phyloP scores from a whole-genome alignment of 2,888 invertebrate species.

The Drosophila seclusa region DNA sequence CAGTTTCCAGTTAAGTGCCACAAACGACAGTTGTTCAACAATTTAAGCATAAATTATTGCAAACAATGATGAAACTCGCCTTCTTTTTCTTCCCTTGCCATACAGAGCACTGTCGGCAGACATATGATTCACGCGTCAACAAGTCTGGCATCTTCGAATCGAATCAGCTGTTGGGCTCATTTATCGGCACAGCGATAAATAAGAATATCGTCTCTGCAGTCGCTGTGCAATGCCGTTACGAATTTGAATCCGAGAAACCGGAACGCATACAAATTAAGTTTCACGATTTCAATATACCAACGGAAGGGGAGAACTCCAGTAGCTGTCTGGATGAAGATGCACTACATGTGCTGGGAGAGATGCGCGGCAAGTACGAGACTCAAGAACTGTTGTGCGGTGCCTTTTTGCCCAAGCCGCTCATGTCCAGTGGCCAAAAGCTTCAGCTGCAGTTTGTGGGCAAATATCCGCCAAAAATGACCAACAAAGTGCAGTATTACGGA shows the following conservation, averaged over 20 bases:
- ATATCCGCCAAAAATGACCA: conserved; percentile 86
- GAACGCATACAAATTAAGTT: conserved; percentile 87
- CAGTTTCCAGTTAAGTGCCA: conserved; percentile 17
- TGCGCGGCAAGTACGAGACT: conserved; percentile 93
- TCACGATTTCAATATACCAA: conserved; percentile 83
- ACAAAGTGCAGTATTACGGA: conserved; percentile 90
- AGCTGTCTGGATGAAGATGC: conserved; percentile 82
- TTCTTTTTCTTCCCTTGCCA: neutral
- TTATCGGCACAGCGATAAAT: conserved; percentile 86
- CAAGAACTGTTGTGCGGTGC: conserved; percentile 95
- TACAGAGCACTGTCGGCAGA: conserved; percentile 90
- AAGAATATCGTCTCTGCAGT: conserved; percentile 85
- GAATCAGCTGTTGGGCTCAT: conserved; percentile 91
- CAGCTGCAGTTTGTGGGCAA: conserved; percentile 94
- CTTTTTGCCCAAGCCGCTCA: conserved; percentile 92
- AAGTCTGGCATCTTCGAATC: conserved; percentile 94
- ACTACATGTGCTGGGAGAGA: conserved; percentile 89
- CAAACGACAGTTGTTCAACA: conserved; percentile 15
- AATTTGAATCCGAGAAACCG: conserved; percentile 93
- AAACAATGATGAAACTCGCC: neutral
- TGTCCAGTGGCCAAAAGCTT: conserved; percentile 96
- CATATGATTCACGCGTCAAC: conserved; percentile 91
- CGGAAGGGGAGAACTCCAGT: conserved; percentile 77
- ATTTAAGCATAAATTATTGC: conserved; percentile 45
- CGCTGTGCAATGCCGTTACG: conserved; percentile 90